phyloP scores from a whole-genome alignment of 2,797 vertebrate genomes.

The Anableps anableps region DNA sequence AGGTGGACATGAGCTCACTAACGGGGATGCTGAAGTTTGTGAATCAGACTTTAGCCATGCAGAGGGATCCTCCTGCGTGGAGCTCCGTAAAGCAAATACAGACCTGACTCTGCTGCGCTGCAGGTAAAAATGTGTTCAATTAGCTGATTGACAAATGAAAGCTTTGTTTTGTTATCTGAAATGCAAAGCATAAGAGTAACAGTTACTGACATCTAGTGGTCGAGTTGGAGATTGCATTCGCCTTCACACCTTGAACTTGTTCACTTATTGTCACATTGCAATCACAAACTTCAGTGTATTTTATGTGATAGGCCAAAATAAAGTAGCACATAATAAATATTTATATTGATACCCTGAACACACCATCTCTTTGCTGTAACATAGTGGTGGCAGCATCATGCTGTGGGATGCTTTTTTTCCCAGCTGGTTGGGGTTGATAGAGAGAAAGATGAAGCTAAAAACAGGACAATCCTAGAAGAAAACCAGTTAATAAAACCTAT shows the following conservation, averaged over 20 bases:
- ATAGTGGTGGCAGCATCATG: not conserved
- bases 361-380: not conserved
- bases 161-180: not conserved
- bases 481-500: not conserved
- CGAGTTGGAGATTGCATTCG: not conserved
- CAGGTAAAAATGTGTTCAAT: constrained; percentile 37
- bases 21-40: constrained; percentile 81
- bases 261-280: not conserved
- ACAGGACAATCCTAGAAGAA: no score
- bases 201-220: not conserved
- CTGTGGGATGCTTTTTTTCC: not conserved
- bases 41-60: constrained; percentile 79
- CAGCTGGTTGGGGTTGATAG: not conserved
- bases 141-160: not conserved
- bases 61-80: constrained; percentile 71
- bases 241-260: not conserved
- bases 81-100: constrained; percentile 16
- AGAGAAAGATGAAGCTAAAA: not conserved
- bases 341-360: not conserved
- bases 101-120: not conserved
- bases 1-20: constrained; percentile 65
- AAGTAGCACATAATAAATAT: not conserved
- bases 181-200: not conserved
- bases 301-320: not conserved
- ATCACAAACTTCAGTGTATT: not conserved